These are phyloP conservation scores for Rhyzopertha dominica DNA, from an alignment of 1,140 invertebrate genomes.

Conservation along the genomic window DNA sequence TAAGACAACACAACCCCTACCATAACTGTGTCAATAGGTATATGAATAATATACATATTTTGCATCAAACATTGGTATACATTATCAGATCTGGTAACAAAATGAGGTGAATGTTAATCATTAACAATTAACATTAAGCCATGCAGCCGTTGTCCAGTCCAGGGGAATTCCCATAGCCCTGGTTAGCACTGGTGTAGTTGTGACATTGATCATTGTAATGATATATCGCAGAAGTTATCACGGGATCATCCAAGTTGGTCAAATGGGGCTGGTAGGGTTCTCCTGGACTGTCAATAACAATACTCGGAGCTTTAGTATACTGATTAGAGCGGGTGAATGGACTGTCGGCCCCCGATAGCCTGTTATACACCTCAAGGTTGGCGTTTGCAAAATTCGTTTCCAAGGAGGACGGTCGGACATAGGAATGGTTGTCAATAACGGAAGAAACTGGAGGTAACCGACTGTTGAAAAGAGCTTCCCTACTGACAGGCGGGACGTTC, in stretches of 20 bases:
- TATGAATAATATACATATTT: too few species aligned
- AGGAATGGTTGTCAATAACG: slow-evolving; percentile 42
- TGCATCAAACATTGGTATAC: slow-evolving; percentile 25
- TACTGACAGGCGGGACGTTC: slow-evolving; percentile 44
- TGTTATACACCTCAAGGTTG: slow-evolving; percentile 24
- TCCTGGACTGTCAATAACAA: slow-evolving; percentile 39
- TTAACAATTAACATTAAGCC: slow-evolving; percentile 29
- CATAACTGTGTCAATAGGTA: too few species aligned
- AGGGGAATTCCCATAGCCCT: slow-evolving; percentile 32
- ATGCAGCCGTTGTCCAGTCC: slow-evolving; percentile 43
- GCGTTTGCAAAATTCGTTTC: slow-evolving; percentile 25
- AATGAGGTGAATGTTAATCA: slow-evolving; percentile 22
- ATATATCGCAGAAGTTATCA: slow-evolving; percentile 25
- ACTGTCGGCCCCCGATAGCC: slow-evolving; percentile 22
- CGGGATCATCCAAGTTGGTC: slow-evolving; percentile 37
- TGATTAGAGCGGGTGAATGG: slow-evolving; percentile 23
- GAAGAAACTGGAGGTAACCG: slow-evolving; percentile 37
- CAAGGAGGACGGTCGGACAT: slow-evolving; percentile 31
- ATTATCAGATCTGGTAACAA: slow-evolving; percentile 40
- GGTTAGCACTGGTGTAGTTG: slow-evolving; percentile 32
- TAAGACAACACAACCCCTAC: too few species aligned
- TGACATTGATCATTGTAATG: slow-evolving; percentile 37
- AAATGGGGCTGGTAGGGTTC: slow-evolving; percentile 31
- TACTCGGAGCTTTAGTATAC: slow-evolving; percentile 34
- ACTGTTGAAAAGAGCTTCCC: slow-evolving; percentile 25